A percentile compares a stretch with the other conserved stretches of the same genome.
phyloP scores from a whole-genome alignment of 2,888 invertebrate genomes.

The Hartigia nigra region DNA sequence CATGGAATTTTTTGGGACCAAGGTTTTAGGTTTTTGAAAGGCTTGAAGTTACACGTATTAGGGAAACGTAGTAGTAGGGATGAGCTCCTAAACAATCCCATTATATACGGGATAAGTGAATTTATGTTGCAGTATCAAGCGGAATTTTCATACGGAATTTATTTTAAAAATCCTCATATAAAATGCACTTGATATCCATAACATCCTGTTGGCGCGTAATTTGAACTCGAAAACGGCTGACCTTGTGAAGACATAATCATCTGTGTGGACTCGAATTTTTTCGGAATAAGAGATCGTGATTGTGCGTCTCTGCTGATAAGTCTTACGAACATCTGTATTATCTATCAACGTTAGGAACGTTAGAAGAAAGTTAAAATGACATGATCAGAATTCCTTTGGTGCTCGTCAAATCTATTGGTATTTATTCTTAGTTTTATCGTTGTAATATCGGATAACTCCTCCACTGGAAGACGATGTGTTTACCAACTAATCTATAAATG shows the following conservation, averaged over 20 bases:
- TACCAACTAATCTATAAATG: background rate
- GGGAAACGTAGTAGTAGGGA: background rate
- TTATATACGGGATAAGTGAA: background rate
- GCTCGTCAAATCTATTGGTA: background rate
- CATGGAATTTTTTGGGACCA: background rate
- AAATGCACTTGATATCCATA: background rate
- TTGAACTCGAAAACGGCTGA: background rate
- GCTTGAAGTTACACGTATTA: background rate
- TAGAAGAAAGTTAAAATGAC: background rate
- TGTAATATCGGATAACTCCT: background rate
- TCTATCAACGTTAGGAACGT: background rate
- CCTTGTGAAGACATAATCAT: background rate
- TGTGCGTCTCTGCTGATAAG: background rate
- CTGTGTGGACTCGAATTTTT: background rate
- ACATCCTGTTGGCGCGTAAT: background rate
- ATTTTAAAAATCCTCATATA: background rate
- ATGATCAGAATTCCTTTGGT: background rate
- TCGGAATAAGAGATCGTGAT: background rate
- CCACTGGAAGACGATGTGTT: background rate
- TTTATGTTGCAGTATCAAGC: background rate
- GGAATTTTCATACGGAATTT: background rate
- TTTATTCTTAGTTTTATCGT: background rate
- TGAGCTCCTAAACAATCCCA: background rate
- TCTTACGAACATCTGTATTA: background rate
- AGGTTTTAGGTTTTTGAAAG: background rate